A percentile compares a stretch with the other conserved stretches of the same genome.
These are phyloP conservation scores for Planococcus citri DNA, from an alignment of 1,140 invertebrate species.

Conservation along the genomic window DNA sequence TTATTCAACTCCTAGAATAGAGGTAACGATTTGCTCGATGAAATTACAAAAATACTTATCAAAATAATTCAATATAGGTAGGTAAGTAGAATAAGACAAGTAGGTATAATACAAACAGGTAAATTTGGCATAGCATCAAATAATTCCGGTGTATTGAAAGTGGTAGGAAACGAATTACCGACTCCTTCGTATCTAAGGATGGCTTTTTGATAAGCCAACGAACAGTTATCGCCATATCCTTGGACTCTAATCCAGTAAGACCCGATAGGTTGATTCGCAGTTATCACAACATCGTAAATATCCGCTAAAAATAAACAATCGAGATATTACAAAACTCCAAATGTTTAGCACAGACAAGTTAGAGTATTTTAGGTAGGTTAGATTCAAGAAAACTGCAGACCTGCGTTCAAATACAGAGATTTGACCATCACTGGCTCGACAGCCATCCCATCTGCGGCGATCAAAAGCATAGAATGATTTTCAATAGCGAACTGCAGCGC, in stretches of 20 bases:
- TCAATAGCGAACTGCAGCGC: conserved; percentile 41
- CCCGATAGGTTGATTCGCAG: not conserved
- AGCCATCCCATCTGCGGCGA: conserved; percentile 40
- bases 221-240: not conserved
- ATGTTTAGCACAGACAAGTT: no score
- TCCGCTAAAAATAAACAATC: not conserved
- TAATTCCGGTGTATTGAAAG: no score
- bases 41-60: no score
- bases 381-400: no score
- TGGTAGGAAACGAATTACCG: not conserved
- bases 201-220: not conserved
- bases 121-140: no score
- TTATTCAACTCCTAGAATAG: not conserved
- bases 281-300: not conserved
- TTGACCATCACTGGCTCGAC: conserved; percentile 38
- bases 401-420: conserved; percentile 25
- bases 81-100: no score
- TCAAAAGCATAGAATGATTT: conserved; percentile 38
- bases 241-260: not conserved
- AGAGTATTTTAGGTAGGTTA: no score
- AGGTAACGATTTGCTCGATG: no score
- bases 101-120: no score
- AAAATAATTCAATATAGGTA: no score
- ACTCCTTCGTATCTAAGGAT: not conserved
- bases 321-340: no score